phyloP scores from a whole-genome alignment of 2,888 invertebrate species.

The Polyommatus icarus region DNA sequence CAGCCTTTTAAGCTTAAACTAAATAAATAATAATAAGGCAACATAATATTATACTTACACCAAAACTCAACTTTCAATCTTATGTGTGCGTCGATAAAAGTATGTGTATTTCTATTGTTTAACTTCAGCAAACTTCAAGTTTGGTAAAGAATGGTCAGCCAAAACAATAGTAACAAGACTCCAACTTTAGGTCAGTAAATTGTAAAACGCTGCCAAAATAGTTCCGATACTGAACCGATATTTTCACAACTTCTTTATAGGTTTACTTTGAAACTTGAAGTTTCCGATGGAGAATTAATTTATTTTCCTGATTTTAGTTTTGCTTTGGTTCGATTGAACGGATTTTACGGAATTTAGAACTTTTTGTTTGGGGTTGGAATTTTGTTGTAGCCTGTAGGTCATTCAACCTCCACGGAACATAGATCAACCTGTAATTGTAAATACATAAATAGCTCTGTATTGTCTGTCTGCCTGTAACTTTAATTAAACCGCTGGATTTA shows the following conservation, averaged over 20 bases:
- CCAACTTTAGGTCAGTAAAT: conserved; percentile 11
- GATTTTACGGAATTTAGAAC: background rate
- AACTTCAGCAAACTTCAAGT: background rate
- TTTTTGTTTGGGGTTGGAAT: no score
- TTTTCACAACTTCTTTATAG: conserved; percentile 24
- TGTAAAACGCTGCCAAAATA: conserved; percentile 26
- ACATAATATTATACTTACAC: background rate
- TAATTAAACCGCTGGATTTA: no score
- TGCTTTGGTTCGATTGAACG: conserved; percentile 1
- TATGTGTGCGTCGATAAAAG: background rate
- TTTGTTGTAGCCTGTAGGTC: no score
- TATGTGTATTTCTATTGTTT: background rate
- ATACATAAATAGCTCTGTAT: no score
- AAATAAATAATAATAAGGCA: no score
- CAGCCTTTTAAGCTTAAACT: no score
- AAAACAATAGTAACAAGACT: conserved; percentile 17
- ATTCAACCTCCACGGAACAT: no score
- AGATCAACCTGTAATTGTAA: no score
- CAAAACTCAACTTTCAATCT: background rate
- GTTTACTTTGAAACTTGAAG: conserved; percentile 10
- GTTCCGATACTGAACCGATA: conserved; percentile 22
- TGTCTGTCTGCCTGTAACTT: no score
- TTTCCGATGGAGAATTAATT: conserved; percentile 15
- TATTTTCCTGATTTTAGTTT: conserved; percentile 12
- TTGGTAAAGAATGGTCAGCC: conserved; percentile 15